These are phyloP conservation scores for Paraescarpia echinospica DNA, from an alignment of 1,140 invertebrate genomes.

Conservation along the genomic window DNA sequence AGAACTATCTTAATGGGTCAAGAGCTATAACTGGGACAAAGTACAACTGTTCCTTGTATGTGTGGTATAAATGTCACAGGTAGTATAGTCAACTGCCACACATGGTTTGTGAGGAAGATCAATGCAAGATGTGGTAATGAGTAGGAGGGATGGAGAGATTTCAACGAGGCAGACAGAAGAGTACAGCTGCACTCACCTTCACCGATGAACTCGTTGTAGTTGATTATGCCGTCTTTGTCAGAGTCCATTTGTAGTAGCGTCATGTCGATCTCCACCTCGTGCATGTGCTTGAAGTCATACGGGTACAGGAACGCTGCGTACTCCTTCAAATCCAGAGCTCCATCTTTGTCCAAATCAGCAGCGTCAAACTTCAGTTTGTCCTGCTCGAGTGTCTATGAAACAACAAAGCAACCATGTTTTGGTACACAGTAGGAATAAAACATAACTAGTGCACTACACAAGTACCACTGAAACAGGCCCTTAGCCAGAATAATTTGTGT, in stretches of 20 bases:
- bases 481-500: no score
- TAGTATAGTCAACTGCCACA: background rate
- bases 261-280: slow-evolving; percentile 78
- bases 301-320: slow-evolving; percentile 90
- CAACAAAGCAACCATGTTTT: background rate
- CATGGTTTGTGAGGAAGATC: background rate
- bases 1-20: no score
- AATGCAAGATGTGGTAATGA: background rate
- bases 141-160: background rate
- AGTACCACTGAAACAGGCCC: no score
- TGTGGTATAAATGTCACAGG: no score
- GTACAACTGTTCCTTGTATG: no score
- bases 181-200: slow-evolving; percentile 12
- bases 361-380: slow-evolving; percentile 84
- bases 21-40: no score
- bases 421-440: background rate
- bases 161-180: background rate
- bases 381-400: slow-evolving; percentile 62
- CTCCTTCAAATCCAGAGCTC: slow-evolving; percentile 74
- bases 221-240: slow-evolving; percentile 73
- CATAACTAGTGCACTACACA: background rate
- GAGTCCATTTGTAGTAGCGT: slow-evolving; percentile 82
- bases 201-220: slow-evolving; percentile 52
- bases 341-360: slow-evolving; percentile 85
- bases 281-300: slow-evolving; percentile 89